A percentile compares a stretch with the other conserved stretches of the same genome.
These are phyloP conservation scores for Enteromius treurensis DNA, from an alignment of 2,797 vertebrate species.

Conservation along the genomic window DNA sequence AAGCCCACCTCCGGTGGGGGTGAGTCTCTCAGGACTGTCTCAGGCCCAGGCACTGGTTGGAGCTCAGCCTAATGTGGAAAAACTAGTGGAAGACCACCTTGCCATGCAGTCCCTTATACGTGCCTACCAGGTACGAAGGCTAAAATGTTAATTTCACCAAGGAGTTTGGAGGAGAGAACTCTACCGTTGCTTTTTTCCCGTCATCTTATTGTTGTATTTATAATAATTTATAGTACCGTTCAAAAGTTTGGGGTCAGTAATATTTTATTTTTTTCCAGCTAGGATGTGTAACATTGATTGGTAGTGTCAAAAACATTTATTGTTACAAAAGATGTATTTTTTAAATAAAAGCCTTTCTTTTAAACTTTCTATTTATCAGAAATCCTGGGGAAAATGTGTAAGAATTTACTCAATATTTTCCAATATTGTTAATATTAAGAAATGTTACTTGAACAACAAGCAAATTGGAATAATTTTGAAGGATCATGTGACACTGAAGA, in stretches of 20 bases:
- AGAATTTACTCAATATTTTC: not conserved
- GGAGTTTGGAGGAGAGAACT: not conserved
- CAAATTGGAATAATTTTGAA: not conserved
- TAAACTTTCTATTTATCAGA: not conserved
- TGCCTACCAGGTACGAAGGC: conserved; percentile 88
- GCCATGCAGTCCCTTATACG: conserved; percentile 94
- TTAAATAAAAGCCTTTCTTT: not conserved
- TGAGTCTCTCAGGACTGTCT: conserved; percentile 70
- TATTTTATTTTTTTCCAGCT: not conserved
- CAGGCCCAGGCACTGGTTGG: conserved; percentile 75
- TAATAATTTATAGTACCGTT: not conserved
- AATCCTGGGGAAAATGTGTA: not conserved
- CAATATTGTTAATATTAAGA: not conserved
- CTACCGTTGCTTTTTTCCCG: not conserved
- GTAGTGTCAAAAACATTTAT: not conserved
- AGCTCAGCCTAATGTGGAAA: conserved; percentile 84
- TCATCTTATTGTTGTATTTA: not conserved
- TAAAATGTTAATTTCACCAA: not conserved
- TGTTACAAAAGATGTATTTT: not conserved
- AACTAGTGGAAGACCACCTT: conserved; percentile 92
- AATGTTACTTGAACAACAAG: not conserved
- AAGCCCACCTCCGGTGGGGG: conserved; percentile 81
- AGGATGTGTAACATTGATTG: not conserved
- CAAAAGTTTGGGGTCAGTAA: not conserved
- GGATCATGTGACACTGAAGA: not conserved